Evolutionary conservation across 2,888 invertebrate genomes (phyloP), one percentile per base, ranked within the genome.

Genomic region (Apotomis betuletana): DNA sequence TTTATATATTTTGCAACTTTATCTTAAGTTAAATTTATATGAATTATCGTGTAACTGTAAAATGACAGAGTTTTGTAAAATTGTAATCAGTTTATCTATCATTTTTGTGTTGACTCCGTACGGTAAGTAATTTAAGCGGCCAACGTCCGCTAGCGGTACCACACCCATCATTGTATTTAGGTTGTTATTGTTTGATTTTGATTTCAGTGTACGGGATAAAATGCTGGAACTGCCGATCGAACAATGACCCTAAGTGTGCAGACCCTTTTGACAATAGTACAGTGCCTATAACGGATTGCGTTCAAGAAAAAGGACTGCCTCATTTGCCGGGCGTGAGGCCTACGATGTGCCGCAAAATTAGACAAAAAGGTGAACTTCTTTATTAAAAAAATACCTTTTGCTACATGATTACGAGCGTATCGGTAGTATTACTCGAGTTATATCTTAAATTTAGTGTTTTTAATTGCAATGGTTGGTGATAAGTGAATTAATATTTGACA

Each of bases 181-280:
- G 36, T 78, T 74, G 74, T 68, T 69, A 70, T 60, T 61, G 52
- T 64, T 75, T 51, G 69, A 59, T 76, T 77, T 76, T 55, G 60
- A 73, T 90, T 91, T 71, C 84, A 96, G 96, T 94, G 76, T 85
- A 90, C 63, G 92, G 95, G 71, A 96, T 97, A 62, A 98, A 98
- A 93, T 98, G 98, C 83, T 98, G 98, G 98, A 96, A 96, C 67
- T 98, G 98, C 82, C 95, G 97, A 76, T 98, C 98, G 0, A 97
- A 96, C 82, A 95, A 95, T 70, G 98, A 98, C 89, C 97, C 97
- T 0, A 97, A 97, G 91, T 98, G 98, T 84, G 96, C 96, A 0
- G 98, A 98, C 91, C 98, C 98, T 0, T 98, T 98, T 82, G 98
- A 98, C 86, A 98, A 98, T 83, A 95, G 95, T 46, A 97, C 98